Evolutionary conservation across 1,140 invertebrate species (phyloP), one percentile per base, ranked within the genome.

Genomic region (Drosophila ironensis): DNA sequence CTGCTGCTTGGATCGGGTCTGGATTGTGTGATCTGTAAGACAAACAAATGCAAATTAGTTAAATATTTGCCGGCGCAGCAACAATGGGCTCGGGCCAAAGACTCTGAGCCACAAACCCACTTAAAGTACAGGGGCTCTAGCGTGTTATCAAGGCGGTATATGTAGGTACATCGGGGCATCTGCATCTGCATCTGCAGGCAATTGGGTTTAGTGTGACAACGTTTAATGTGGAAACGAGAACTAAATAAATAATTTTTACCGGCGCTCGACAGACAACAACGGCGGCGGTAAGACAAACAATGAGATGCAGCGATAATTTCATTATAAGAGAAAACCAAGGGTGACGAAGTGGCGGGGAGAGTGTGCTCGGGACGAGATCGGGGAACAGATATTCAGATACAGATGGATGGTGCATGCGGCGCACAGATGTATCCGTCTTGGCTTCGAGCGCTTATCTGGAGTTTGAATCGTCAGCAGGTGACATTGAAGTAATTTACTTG

Each of bases 401-500:
- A 25, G 50, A 56, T 63, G 47, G 42, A 47, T 56, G 63, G 44
- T 12, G 35, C 14, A 37, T 37, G 33, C 33, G 14, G 51, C 35
- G 38, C 38, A 54, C 50, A 60, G 33, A 69, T 54, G 66, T 67
- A 78, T 72, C 54, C 72, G 82, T 74, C 71, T 71, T 81, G 37
- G 60, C 72, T 66, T 77, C 37, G 64, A 63, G 41, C 70, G 75
- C 78, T 82, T 82, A 82, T 82, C 78, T 84, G 11, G 44, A 67
- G 41, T 82, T 84, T 78, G 78, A 82, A 82, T 82, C 78, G 75
- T 82, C 80, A 86, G 78, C 78, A 82, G 78, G 78, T 82, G 78
- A 82, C 78, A 84, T 82, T 82, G 78, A 82, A 84, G 78, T 82
- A 82, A 84, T 86, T 84, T 84, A 86, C 78, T 84, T 86, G 80